phyloP scores from a whole-genome alignment of 2,113 vertebrate species.

The Brienomyrus longianalis region DNA sequence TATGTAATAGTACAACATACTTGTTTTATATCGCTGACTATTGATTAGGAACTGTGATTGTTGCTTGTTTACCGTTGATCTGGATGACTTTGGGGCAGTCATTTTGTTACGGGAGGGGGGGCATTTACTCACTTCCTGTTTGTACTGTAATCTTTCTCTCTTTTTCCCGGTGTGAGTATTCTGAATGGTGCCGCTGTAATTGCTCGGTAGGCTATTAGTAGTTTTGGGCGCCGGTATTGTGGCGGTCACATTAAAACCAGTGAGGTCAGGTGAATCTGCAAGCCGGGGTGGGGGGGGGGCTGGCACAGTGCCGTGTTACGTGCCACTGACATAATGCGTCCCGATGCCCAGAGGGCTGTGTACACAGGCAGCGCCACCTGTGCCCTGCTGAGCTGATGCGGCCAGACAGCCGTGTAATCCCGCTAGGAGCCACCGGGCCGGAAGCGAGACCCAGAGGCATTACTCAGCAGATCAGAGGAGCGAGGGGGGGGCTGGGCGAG shows the following conservation, averaged over 20 bases:
- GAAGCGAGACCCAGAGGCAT: conserved; percentile 20
- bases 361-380: conserved; percentile 48
- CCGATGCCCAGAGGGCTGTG: not conserved
- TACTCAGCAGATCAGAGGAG: conserved; percentile 10
- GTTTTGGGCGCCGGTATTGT: not conserved
- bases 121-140: not conserved
- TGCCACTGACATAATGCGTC: conserved; percentile 22
- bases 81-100: not conserved
- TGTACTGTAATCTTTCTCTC: not conserved
- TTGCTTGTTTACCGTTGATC: not conserved
- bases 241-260: not conserved
- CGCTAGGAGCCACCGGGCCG: conserved; percentile 44
- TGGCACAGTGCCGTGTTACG: conserved; percentile 11
- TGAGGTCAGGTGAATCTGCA: not conserved
- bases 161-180: not conserved
- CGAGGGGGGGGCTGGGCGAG: not conserved
- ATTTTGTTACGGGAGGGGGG: not conserved
- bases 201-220: not conserved
- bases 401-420: conserved; percentile 67
- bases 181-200: not conserved
- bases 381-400: conserved; percentile 50
- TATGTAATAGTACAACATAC: not conserved
- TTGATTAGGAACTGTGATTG: not conserved
- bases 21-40: not conserved
- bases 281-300: not conserved